A percentile compares a stretch with the other conserved stretches of the same genome.
phyloP scores from a whole-genome alignment of 1,140 invertebrate genomes.

The Platorchestia sp. region DNA sequence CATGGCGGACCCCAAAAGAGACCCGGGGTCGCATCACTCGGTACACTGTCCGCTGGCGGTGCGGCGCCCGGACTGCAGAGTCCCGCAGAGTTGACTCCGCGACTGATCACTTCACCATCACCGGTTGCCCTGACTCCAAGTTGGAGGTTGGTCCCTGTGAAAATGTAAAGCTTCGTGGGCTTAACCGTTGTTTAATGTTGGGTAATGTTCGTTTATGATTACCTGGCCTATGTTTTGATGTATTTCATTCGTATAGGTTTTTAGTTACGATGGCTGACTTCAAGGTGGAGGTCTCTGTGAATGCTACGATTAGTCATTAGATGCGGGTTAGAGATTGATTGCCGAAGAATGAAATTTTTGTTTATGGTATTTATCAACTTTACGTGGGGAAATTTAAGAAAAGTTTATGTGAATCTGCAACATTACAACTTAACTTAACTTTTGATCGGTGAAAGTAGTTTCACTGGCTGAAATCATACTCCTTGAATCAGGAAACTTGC shows the following conservation, averaged over 20 bases:
- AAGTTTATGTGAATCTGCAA: too few species aligned
- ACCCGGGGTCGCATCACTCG: constrained; percentile 82
- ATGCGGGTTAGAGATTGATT: too few species aligned
- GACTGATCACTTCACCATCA: not conserved
- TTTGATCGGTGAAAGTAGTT: too few species aligned
- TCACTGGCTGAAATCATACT: too few species aligned
- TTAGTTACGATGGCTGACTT: not conserved
- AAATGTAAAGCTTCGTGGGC: not conserved
- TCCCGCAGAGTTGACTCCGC: not conserved
- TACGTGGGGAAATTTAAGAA: too few species aligned
- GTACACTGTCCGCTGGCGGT: constrained; percentile 78
- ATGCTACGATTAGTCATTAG: not conserved
- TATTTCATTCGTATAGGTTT: not conserved
- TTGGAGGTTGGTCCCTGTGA: not conserved
- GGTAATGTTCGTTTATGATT: not conserved
- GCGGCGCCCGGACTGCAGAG: not conserved
- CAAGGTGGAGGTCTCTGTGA: not conserved
- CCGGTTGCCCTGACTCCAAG: not conserved
- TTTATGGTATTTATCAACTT: too few species aligned
- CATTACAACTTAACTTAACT: too few species aligned
- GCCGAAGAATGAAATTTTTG: too few species aligned
- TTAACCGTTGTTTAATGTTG: not conserved
- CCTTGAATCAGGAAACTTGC: too few species aligned
- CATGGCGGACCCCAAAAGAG: constrained; percentile 83
- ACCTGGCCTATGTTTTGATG: not conserved